Evolutionary conservation across 2,797 vertebrate genomes (phyloP), one percentile per base, ranked within the genome.

Genomic region (Anguilla anguilla): DNA sequence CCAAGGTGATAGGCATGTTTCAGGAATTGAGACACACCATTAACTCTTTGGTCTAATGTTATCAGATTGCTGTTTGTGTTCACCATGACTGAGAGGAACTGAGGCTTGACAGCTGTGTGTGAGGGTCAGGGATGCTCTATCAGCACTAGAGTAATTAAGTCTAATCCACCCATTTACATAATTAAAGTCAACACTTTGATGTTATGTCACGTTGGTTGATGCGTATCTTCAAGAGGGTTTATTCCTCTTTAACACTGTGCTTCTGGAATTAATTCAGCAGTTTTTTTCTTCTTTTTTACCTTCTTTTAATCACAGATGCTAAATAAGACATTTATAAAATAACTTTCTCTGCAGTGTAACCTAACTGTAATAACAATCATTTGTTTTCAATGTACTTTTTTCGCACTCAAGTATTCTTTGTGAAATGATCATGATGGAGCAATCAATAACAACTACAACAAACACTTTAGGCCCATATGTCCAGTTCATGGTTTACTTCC

Each of bases 171-270:
- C 81, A 86, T 89, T 90, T 74, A 51, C 87, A 85, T 88, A 90
- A 90, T 88, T 84, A 64, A 88, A 91, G 87, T 25, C 39, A 35
- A 83, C 22, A 39, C 88, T 89, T 88, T 90, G 86, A 91, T 88
- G 85, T 87, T 67, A 67, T 43, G 59, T 85, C 82, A 83, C 64
- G 87, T 22, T 83, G 57, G 87, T 87, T 25, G 57, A 81, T 84
- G 43, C 74, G 3, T 83, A 51, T 82, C 83, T 89, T 86, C 59
- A 10, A 19, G 82, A 74, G 72, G 81, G 61, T 55, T 72, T 49
- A 10, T 31, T 3, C 4, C 35, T 46, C 22, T 85, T 77, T 39
- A 39, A 59, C 67, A 87, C 25, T n/a, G 19, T 67, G 25, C 64
- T 83, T 81, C 46, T n/a, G 55, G 79, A 74, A 85, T 83, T 28